Evolutionary conservation across 2,888 invertebrate species (phyloP), one percentile per base, ranked within the genome.

Genomic region (Notodonta dromedarius): DNA sequence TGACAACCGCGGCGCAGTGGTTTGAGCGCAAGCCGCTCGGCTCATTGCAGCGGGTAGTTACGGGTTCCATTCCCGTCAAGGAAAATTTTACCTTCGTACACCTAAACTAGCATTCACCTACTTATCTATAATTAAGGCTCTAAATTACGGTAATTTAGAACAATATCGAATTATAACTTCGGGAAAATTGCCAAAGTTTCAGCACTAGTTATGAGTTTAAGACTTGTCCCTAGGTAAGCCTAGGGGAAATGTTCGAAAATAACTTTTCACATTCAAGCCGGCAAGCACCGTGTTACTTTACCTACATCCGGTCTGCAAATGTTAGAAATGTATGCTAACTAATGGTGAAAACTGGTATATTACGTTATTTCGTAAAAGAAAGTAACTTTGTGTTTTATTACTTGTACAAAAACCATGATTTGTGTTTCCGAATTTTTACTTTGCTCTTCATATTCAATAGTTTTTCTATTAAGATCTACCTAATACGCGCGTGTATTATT

Each of bases 181-280:
- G 11, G 13, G 13, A 11, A 52, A 13, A 52, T 13, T 24, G 52
- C 12, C 32, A 24, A 32, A 52, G 52, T 52, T 52, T 52, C 13
- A n/a, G 32, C 5, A 32, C 13, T 13, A 2, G 6, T 32, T 52
- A 11, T 5, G 2, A 32, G 13, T 4, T 52, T n/a, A n/a, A n/a
- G n/a, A n/a, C n/a, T n/a, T n/a, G n/a, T n/a, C n/a, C n/a, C n/a
- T n/a, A n/a, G n/a, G n/a, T n/a, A n/a, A n/a, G n/a, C 24, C 24
- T 24, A 24, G 24, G 24, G 24, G 24, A 2, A 2, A 24, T 32
- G 13, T 11, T 52, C 13, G 52, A 52, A 32, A 52, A 32, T 52
- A 52, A 52, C 12, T 32, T 52, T 52, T 32, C 52, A 13, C 52
- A 24, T 52, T 52, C 52, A 52, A 52, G 32, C 16, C 8, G 48